Evolutionary conservation across 1,140 invertebrate genomes (phyloP).

Genomic region (Palaemon carinicauda): DNA sequence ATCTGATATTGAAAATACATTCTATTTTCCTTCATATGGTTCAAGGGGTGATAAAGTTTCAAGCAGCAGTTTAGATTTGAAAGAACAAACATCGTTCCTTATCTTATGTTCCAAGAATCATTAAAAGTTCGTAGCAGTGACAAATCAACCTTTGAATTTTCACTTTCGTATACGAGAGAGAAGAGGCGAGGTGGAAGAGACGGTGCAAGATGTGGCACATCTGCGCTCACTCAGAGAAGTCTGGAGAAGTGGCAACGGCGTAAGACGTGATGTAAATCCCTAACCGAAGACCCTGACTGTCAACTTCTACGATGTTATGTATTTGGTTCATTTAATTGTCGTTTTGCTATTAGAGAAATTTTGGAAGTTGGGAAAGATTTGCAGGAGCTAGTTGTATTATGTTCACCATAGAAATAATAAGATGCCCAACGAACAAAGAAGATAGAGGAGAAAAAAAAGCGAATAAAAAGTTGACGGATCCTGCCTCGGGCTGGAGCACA

Average conservation of each 20-base stretch:
- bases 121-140: background rate
- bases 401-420: no score
- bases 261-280: slow-evolving; percentile 5
- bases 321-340: background rate
- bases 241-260: background rate
- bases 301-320: background rate
- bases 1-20: no score
- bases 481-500: no score
- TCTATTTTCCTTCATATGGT: no score
- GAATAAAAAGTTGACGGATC: no score
- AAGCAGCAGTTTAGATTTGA: background rate
- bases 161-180: background rate
- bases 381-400: no score
- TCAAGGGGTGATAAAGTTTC: background rate
- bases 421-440: no score
- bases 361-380: no score
- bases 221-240: background rate
- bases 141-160: background rate
- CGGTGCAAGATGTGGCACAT: background rate
- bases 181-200: background rate
- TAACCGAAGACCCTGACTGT: background rate
- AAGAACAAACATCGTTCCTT: background rate
- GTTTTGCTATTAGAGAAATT: no score
- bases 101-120: background rate
- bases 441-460: no score